These are phyloP conservation scores for Rapana venosa DNA, from an alignment of 2,888 invertebrate species.

Conservation along the genomic window DNA sequence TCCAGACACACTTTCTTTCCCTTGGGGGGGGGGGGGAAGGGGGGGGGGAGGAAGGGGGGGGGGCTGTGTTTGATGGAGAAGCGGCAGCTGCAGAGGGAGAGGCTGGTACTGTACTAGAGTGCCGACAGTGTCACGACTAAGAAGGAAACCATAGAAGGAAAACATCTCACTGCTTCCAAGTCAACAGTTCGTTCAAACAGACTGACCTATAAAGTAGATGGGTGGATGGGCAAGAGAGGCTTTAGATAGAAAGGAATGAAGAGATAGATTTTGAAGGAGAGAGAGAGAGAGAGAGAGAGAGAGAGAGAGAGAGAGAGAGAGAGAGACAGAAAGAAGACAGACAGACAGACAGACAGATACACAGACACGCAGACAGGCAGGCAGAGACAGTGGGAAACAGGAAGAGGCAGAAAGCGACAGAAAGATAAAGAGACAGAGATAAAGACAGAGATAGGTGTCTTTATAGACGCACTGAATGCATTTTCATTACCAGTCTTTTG, in stretches of 20 bases:
- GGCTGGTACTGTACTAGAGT: not conserved
- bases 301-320: not conserved
- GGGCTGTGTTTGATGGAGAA: not conserved
- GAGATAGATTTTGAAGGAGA: not conserved
- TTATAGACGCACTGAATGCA: not conserved
- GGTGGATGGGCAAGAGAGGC: not conserved
- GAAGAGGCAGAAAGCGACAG: not conserved
- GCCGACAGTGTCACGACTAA: too few relatives aligned
- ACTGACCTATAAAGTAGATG: not conserved
- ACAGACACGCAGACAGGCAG: not conserved
- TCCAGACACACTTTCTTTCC: too few relatives aligned
- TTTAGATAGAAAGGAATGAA: not conserved
- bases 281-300: slow-evolving; percentile 8
- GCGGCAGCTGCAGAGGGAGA: not conserved
- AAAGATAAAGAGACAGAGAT: not conserved
- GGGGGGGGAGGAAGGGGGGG: not conserved
- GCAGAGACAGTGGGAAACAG: not conserved
- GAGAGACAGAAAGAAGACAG: not conserved
- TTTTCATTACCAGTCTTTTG: too few relatives aligned
- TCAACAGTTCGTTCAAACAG: too few relatives aligned
- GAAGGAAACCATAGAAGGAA: too few relatives aligned
- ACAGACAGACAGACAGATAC: not conserved
- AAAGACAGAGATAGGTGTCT: not conserved
- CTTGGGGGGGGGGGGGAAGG: not conserved
- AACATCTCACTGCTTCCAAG: too few relatives aligned